Conservation (phyloP, 2,113 vertebrate species). For the Poeciliopsis occidentalis region DNA sequence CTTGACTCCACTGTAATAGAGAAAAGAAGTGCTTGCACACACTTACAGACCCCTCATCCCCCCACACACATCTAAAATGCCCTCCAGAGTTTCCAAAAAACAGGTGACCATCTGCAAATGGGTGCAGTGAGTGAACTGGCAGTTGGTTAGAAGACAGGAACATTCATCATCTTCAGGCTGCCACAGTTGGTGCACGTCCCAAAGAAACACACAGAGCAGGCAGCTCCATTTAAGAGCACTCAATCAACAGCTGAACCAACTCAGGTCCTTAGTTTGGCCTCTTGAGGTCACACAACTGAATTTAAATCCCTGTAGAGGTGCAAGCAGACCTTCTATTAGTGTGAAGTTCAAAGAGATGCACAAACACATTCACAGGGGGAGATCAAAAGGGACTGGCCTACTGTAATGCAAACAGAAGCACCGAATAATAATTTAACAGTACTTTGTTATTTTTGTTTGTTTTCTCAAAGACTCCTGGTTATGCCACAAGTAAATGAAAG, state of each 20-base stretch:
- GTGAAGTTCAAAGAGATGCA: slow-evolving; percentile 45
- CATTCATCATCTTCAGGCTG: slow-evolving; percentile 55
- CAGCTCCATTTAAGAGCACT: slow-evolving; percentile 60
- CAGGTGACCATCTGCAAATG: slow-evolving; percentile 71
- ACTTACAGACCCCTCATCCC: no score
- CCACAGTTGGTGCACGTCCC: not conserved
- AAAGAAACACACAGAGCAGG: slow-evolving; percentile 35
- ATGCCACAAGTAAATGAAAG: no score
- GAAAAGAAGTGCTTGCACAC: no score
- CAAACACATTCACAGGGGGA: slow-evolving; percentile 13
- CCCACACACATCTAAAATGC: no score
- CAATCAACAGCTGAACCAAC: slow-evolving; percentile 66
- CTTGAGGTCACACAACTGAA: slow-evolving; percentile 36
- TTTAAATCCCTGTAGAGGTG: slow-evolving; percentile 10
- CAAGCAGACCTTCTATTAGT: slow-evolving; percentile 22
- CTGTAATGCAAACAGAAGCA: slow-evolving; percentile 26
- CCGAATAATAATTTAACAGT: slow-evolving; percentile 5
- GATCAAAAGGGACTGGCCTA: slow-evolving; percentile 20
- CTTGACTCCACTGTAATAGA: no score
- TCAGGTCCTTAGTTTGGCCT: slow-evolving; percentile 42
- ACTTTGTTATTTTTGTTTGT: not conserved
- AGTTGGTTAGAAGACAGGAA: slow-evolving; percentile 13
- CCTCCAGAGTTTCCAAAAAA: no score
- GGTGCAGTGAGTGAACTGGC: slow-evolving; percentile 20
- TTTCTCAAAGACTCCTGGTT: not conserved